Conservation (phyloP, 2,888 invertebrate species). For the Pristionchus fissidentatus region DNA sequence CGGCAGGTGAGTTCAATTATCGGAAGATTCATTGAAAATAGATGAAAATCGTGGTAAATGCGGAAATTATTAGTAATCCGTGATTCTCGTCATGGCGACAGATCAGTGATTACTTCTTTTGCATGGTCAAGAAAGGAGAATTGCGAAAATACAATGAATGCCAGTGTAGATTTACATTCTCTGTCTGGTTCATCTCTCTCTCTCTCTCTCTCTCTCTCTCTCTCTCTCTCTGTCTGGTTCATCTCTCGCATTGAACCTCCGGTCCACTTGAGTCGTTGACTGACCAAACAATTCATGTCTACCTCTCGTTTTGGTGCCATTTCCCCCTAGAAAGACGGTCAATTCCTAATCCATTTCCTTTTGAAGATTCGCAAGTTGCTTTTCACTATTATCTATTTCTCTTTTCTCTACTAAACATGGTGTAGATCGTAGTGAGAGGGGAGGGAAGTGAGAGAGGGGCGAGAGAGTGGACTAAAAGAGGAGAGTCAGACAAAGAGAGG, state of each 20-base stretch:
- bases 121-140: too few relatives aligned
- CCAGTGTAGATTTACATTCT: not conserved
- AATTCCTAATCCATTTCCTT: not conserved
- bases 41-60: too few relatives aligned
- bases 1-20: too few relatives aligned
- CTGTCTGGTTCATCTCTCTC: slow-evolving; percentile 11
- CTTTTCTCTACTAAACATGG: not conserved
- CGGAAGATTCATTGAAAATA: too few relatives aligned
- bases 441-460: slow-evolving; percentile 21
- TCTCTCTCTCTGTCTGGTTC: slow-evolving; percentile 15
- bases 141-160: not conserved
- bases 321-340: too few relatives aligned
- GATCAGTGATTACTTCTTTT: too few relatives aligned
- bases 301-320: too few relatives aligned
- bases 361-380: not conserved
- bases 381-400: not conserved
- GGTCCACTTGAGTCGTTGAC: too few relatives aligned
- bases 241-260: not conserved
- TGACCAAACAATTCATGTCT: not conserved
- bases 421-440: slow-evolving; percentile 15
- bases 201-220: not conserved
- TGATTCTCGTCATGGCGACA: too few relatives aligned
- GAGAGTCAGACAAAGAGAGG: not conserved
- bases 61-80: too few relatives aligned
- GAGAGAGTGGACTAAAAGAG: slow-evolving; percentile 7